These are phyloP conservation scores for Tamandua tetradactyla DNA, from an alignment of 2,797 vertebrate genomes.

Conservation along the genomic window DNA sequence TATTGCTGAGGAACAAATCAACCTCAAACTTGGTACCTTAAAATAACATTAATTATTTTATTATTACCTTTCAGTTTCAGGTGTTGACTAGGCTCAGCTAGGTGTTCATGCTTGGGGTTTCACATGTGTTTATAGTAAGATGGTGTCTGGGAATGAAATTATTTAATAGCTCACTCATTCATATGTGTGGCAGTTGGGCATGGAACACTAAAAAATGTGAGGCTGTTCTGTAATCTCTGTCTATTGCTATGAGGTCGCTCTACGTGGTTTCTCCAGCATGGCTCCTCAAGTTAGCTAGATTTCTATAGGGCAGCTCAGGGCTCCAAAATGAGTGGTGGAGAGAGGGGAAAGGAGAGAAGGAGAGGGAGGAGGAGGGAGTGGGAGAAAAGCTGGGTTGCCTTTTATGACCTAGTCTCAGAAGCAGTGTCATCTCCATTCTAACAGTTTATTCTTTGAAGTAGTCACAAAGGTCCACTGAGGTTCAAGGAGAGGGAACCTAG, in stretches of 20 bases:
- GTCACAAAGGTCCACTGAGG: background rate
- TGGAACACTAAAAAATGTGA: background rate
- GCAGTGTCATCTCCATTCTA: background rate
- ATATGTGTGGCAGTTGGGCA: background rate
- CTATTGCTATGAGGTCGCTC: background rate
- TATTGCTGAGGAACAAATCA: no score
- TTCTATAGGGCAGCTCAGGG: background rate
- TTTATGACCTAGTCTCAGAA: background rate
- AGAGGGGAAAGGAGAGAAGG: no score
- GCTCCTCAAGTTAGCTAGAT: background rate
- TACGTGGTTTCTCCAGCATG: background rate
- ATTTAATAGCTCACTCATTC: slow-evolving; percentile 31
- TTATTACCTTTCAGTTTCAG: background rate
- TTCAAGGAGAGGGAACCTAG: background rate
- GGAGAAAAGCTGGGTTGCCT: no score
- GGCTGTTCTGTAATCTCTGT: background rate
- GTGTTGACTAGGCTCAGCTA: background rate
- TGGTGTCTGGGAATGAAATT: background rate
- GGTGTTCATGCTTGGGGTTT: slow-evolving; percentile 11
- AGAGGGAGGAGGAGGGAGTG: no score
- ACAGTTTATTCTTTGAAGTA: slow-evolving; percentile 30
- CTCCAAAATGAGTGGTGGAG: background rate
- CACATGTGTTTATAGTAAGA: slow-evolving; percentile 1
- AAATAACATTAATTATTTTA: slow-evolving; percentile 22
- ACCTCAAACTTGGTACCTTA: no score